These are phyloP conservation scores for Pangasius djambal DNA, from an alignment of 2,797 vertebrate genomes.

Conservation along the genomic window DNA sequence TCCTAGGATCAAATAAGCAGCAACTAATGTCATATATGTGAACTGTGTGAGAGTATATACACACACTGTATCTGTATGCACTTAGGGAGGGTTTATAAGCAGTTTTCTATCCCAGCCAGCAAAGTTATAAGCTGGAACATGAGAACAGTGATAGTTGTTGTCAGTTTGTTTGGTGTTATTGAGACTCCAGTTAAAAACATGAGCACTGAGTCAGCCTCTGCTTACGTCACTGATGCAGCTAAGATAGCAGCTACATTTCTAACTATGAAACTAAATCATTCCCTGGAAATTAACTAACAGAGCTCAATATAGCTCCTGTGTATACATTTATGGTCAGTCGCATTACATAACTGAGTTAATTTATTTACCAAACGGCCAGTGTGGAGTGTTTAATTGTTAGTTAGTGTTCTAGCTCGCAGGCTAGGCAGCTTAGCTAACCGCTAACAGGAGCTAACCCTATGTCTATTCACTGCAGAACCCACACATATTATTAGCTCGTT, in stretches of 20 bases:
- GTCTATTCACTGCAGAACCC: neutral
- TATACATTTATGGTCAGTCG: neutral
- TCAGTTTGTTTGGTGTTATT: neutral
- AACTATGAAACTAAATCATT: neutral
- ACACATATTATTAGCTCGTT: neutral
- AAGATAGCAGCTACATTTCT: constrained; percentile 17
- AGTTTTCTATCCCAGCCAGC: neutral
- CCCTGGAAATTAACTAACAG: neutral
- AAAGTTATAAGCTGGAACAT: neutral
- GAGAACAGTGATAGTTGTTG: neutral
- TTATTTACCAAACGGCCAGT: neutral
- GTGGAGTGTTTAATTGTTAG: neutral
- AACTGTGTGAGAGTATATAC: neutral
- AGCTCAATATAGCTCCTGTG: no score
- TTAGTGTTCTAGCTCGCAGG: neutral
- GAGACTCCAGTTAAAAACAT: neutral
- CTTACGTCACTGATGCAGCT: constrained; percentile 1
- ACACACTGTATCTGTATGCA: neutral
- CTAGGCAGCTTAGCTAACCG: constrained; percentile 6
- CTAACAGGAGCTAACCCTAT: neutral
- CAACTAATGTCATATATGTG: neutral
- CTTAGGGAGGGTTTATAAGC: no score
- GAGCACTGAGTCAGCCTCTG: neutral
- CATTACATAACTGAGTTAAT: no score
- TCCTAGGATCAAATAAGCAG: neutral